Evolutionary conservation across 2,888 invertebrate species (phyloP).

Genomic region (Drosophila diplacantha): DNA sequence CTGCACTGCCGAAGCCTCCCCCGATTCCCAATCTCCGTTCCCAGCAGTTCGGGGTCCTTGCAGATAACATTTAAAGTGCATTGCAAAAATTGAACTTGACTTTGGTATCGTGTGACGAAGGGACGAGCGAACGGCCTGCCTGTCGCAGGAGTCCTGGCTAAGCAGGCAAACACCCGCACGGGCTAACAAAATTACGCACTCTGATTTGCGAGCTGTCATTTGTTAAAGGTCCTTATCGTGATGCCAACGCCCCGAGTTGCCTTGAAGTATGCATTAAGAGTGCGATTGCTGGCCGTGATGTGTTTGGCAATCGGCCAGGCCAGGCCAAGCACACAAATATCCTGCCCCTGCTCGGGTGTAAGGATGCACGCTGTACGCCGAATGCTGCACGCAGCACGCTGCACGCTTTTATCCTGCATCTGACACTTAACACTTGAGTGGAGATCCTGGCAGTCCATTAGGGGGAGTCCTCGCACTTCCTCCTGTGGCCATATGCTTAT

Average conservation of each 20-base stretch:
- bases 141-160: slow-evolving; percentile 16
- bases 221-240: slow-evolving; percentile 55
- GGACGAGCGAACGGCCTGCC: slow-evolving; percentile 29
- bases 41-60: background rate
- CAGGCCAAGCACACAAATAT: slow-evolving; percentile 64
- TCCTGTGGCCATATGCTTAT: slow-evolving; percentile 59
- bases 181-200: slow-evolving; percentile 18
- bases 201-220: slow-evolving; percentile 45
- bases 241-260: slow-evolving; percentile 58
- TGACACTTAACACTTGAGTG: slow-evolving; percentile 70
- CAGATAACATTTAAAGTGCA: slow-evolving; percentile 54
- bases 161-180: slow-evolving; percentile 22
- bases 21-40: slow-evolving; percentile 4
- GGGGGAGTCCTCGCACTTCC: slow-evolving; percentile 12
- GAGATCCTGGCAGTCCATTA: slow-evolving; percentile 31
- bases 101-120: slow-evolving; percentile 44
- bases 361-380: slow-evolving; percentile 44
- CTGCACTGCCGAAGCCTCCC: slow-evolving; percentile 10
- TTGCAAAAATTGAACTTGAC: slow-evolving; percentile 56
- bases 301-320: slow-evolving; percentile 54
- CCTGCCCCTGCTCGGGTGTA: slow-evolving; percentile 45
- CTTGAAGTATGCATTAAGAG: slow-evolving; percentile 67
- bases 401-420: slow-evolving; percentile 71
- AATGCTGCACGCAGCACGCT: slow-evolving; percentile 56
- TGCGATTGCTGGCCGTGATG: slow-evolving; percentile 54